A percentile compares a stretch with the other conserved stretches of the same genome.
Evolutionary conservation across 2,797 vertebrate species (phyloP).

Genomic region (Falco novaeseelandiae): DNA sequence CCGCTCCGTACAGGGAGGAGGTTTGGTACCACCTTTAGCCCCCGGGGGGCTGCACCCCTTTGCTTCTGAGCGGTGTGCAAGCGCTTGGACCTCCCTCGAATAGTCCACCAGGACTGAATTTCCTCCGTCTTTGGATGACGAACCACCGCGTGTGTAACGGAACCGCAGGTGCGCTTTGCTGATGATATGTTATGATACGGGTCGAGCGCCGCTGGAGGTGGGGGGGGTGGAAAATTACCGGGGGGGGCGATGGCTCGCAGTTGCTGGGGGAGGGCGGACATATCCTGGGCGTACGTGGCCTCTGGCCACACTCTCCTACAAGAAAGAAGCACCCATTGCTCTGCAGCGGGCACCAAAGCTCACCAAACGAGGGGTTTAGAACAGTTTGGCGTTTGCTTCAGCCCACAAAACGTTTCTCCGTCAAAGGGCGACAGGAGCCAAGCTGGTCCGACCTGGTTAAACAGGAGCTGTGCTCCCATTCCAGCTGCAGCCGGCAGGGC

Average conservation of each 20-base stretch:
- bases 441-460: background rate
- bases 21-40: background rate
- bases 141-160: background rate
- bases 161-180: fast-evolving
- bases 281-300: fast-evolving
- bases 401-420: background rate
- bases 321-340: background rate
- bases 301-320: background rate
- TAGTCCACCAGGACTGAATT: background rate
- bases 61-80: background rate
- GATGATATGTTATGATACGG: fast-evolving
- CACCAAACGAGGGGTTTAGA: background rate
- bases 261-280: background rate
- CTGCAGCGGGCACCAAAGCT: background rate
- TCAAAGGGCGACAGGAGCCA: fast-evolving
- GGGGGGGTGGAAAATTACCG: background rate
- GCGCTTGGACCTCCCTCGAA: background rate
- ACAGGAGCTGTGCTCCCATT: background rate
- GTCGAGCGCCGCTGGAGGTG: fast-evolving
- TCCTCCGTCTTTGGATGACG: background rate
- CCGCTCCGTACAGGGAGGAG: background rate
- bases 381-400: background rate
- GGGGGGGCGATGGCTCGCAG: fast-evolving
- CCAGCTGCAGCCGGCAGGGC: fast-evolving
- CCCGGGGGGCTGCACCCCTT: background rate